Conservation (phyloP, 2,113 vertebrate genomes). For the Riparia riparia region DNA sequence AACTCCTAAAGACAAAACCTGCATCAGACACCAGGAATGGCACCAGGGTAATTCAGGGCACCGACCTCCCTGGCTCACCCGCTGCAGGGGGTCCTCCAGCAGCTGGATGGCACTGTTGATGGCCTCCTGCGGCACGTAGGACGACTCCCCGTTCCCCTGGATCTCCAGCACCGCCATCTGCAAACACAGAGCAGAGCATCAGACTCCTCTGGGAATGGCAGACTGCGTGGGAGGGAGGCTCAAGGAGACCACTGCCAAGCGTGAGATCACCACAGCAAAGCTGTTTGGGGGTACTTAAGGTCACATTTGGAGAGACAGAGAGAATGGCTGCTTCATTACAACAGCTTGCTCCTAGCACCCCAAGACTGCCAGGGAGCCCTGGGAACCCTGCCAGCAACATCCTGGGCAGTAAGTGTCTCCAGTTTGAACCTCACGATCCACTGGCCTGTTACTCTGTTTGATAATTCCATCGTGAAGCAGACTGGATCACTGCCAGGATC, state of each 20-base stretch:
- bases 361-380: not conserved
- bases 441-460: not conserved
- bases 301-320: not conserved
- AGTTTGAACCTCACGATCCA: not conserved
- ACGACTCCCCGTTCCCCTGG: slow-evolving; percentile 97
- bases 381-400: not conserved
- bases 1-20: slow-evolving; percentile 83
- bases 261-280: rapidly evolving
- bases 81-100: slow-evolving; percentile 93
- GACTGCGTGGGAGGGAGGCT: not conserved
- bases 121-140: slow-evolving; percentile 96
- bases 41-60: not conserved
- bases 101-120: slow-evolving; percentile 98
- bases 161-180: slow-evolving; percentile 99
- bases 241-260: not conserved
- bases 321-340: not conserved
- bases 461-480: not conserved
- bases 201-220: not conserved
- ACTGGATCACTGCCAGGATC: not conserved
- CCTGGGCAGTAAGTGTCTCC: not conserved
- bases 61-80: slow-evolving; percentile 74
- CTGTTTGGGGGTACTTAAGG: not conserved
- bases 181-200: not conserved
- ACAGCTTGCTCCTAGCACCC: not conserved
- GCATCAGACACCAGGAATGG: rapidly evolving